A percentile compares a stretch with the other conserved stretches of the same genome.
phyloP scores from a whole-genome alignment of 2,888 invertebrate genomes.

The Strigamia maritima region DNA sequence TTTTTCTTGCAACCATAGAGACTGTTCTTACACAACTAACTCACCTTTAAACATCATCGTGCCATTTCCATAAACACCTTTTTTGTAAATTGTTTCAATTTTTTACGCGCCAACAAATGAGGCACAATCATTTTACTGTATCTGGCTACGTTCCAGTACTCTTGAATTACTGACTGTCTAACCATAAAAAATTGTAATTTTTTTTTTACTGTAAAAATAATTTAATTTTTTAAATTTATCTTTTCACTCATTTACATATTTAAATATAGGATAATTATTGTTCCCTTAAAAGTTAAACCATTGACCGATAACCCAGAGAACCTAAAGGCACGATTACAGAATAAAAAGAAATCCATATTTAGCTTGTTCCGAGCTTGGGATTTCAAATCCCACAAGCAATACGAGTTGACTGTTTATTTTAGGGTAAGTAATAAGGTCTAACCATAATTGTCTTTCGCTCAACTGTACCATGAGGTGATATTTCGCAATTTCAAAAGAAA shows the following conservation, averaged over 20 bases:
- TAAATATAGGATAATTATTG: too few species aligned
- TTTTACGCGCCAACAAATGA: neutral
- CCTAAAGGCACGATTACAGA: neutral
- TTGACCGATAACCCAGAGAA: too few species aligned
- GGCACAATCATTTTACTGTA: conserved; percentile 20
- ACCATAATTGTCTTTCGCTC: conserved; percentile 13
- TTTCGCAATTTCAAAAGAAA: neutral
- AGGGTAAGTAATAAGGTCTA: conserved; percentile 13
- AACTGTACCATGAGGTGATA: neutral
- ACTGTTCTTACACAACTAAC: neutral
- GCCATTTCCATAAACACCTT: conserved; percentile 25
- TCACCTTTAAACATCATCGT: neutral
- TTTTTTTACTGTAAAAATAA: neutral
- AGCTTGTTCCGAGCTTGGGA: neutral
- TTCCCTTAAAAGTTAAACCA: too few species aligned
- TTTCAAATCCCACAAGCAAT: conserved; percentile 13
- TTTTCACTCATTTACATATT: neutral
- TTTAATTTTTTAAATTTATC: neutral
- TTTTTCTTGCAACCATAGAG: neutral
- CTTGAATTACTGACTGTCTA: neutral
- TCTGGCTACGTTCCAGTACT: conserved; percentile 9
- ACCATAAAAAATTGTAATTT: neutral
- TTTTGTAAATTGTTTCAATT: conserved; percentile 8
- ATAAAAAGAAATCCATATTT: neutral
- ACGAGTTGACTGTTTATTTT: conserved; percentile 10